Conservation (phyloP, 2,888 invertebrate species). For the Marasmarcha lunaedactyla region DNA sequence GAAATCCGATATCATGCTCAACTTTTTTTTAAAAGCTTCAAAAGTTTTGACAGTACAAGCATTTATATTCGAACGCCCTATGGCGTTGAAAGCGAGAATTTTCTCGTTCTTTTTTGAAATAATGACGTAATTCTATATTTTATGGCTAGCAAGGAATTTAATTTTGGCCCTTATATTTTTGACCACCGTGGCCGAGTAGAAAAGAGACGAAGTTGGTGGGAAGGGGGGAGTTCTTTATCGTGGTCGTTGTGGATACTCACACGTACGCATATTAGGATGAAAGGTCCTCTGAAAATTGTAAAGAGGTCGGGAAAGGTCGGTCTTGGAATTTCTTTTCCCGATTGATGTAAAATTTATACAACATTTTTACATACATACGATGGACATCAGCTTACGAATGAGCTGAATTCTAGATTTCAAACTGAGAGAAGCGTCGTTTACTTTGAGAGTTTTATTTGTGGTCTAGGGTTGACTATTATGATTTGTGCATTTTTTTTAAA, state of each 20-base stretch:
- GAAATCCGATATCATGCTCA: constrained; percentile 2
- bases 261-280: constrained; percentile 51
- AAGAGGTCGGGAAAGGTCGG: constrained; percentile 45
- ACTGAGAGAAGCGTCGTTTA: too few species aligned
- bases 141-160: constrained; percentile 54
- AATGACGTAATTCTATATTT: constrained; percentile 65
- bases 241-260: constrained; percentile 35
- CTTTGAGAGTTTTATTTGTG: constrained; percentile 1
- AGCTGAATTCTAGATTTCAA: too few species aligned
- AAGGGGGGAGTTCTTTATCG: constrained; percentile 33
- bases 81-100: constrained; percentile 23
- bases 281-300: constrained; percentile 42
- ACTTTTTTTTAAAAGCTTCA: constrained; percentile 10
- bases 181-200: constrained; percentile 33
- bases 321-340: constrained; percentile 12
- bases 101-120: constrained; percentile 26
- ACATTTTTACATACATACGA: constrained; percentile 5
- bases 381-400: too few species aligned
- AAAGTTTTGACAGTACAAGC: constrained; percentile 8
- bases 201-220: constrained; percentile 4
- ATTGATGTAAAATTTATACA: constrained; percentile 19
- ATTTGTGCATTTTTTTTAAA: too few species aligned
- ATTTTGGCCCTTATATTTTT: constrained; percentile 59
- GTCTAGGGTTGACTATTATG: background rate
- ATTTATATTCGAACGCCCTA: constrained; percentile 8